Evolutionary conservation across 2,888 invertebrate species (phyloP), one percentile per base, ranked within the genome.

Genomic region (Trachelus iudaicus): DNA sequence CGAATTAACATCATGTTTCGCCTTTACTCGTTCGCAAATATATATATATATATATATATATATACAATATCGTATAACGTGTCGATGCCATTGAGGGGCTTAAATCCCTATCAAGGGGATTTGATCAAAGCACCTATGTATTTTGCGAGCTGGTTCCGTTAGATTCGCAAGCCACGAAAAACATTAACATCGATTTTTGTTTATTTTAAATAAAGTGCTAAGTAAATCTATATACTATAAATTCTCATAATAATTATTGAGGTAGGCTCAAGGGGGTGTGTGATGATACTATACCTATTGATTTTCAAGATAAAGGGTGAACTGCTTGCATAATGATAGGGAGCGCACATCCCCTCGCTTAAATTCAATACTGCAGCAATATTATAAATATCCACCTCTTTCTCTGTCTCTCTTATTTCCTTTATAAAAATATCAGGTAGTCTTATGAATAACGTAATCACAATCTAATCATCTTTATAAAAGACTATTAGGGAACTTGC

Each of bases 301-400:
- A 69, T 69, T 69, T 33, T 33, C 69, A 33, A 33, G 40, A 15
- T 40, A 40, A 40, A 40, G 40, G 69, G 33, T 69, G 30, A 31
- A 30, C 30, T 33, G 69, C 15, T 30, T 69, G 69, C 33, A 30
- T 13, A 69, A n/a, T 30, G 1, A 69, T 69, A 69, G 69, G 33
- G 69, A 33, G 33, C 13, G 15, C 69, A 69, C 69, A 69, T 75
- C 76, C 78, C 79, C 76, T 77, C 80, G 82, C 82, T 85, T 84
- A 76, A 73, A 82, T 79, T 81, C 82, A 79, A 80, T 82, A 81
- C 76, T 80, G 79, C 81, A 81, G 79, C 81, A 81, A 81, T 83
- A 84, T 81, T 80, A 82, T 79, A 79, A 79, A 82, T 80, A 81
- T 81, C 81, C 81, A 82, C 83, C 82, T 77, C 80, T 81, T 69